Percentiles rank a stretch among this genome's conserved stretches.
phyloP scores from a whole-genome alignment of 1,140 invertebrate genomes.

The Drosophila suzukii region DNA sequence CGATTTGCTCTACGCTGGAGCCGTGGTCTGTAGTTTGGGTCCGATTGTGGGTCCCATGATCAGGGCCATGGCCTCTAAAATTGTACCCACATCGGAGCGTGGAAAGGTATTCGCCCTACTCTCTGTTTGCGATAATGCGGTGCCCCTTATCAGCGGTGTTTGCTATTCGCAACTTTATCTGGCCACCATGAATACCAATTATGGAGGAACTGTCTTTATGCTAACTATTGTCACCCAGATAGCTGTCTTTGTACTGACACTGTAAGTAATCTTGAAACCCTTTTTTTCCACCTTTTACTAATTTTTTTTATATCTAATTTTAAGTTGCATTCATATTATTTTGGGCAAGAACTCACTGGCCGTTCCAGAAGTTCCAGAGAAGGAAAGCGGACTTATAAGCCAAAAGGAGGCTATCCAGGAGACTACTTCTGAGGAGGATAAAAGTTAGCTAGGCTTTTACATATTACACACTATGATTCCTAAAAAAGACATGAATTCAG shows the following conservation, averaged over 20 bases:
- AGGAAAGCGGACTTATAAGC: conserved; percentile 63
- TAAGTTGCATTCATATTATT: conserved; percentile 73
- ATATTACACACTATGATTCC: conserved; percentile 4
- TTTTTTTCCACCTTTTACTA: background rate
- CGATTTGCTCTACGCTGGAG: conserved; percentile 88
- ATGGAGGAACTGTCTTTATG: conserved; percentile 87
- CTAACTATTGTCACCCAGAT: conserved; percentile 89
- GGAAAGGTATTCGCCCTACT: conserved; percentile 91
- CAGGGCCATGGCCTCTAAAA: conserved; percentile 90
- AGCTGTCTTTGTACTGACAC: conserved; percentile 86
- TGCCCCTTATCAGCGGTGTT: conserved; percentile 89
- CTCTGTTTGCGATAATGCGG: conserved; percentile 91
- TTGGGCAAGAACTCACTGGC: conserved; percentile 66
- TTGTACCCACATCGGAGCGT: conserved; percentile 88
- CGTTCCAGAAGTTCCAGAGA: conserved; percentile 68
- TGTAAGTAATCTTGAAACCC: conserved; percentile 86
- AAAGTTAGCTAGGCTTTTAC: background rate
- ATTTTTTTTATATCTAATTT: background rate
- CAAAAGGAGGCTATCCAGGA: background rate
- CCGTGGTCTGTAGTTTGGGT: conserved; percentile 88
- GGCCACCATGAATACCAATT: conserved; percentile 86
- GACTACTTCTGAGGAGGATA: background rate
- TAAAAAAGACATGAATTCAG: conserved; percentile 8
- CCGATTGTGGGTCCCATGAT: conserved; percentile 90
- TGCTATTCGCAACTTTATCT: conserved; percentile 90